Conservation (phyloP, 2,797 vertebrate species). For the Pipistrellus nathusii region DNA sequence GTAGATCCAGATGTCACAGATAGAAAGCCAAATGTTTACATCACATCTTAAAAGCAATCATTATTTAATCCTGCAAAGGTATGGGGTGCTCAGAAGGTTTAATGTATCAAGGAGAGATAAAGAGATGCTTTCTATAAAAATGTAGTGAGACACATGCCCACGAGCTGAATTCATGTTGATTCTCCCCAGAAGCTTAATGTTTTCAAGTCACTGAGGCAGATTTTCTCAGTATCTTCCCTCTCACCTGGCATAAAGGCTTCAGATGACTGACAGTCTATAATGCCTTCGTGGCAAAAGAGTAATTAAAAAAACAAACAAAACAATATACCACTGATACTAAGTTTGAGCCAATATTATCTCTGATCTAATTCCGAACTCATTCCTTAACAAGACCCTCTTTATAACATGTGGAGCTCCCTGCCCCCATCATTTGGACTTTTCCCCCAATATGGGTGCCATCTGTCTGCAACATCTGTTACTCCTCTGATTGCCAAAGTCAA, state of each 20-base stretch:
- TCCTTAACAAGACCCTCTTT: not conserved
- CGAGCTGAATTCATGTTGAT: not conserved
- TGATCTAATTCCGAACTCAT: not conserved
- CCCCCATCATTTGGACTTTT: not conserved
- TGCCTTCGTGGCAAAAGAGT: not conserved
- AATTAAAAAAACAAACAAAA: not conserved
- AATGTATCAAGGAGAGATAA: not conserved
- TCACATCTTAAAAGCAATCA: slow-evolving; percentile 17
- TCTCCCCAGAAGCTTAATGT: not conserved
- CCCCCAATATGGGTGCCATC: not conserved
- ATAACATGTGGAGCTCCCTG: not conserved
- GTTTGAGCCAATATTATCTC: not conserved
- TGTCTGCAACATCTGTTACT: slow-evolving; percentile 4
- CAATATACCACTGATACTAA: not conserved
- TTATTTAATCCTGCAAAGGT: slow-evolving; percentile 13
- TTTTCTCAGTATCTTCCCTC: not conserved
- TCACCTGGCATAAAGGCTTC: not conserved
- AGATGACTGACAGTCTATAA: not conserved
- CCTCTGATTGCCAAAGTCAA: not conserved
- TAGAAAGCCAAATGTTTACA: slow-evolving; percentile 26
- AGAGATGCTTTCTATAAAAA: not conserved
- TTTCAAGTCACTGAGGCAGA: not conserved
- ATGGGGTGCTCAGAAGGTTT: not conserved
- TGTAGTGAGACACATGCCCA: not conserved
- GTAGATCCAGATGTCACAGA: slow-evolving; percentile 61